These are phyloP conservation scores for Apis florea DNA, from an alignment of 1,140 invertebrate species.

Conservation along the genomic window DNA sequence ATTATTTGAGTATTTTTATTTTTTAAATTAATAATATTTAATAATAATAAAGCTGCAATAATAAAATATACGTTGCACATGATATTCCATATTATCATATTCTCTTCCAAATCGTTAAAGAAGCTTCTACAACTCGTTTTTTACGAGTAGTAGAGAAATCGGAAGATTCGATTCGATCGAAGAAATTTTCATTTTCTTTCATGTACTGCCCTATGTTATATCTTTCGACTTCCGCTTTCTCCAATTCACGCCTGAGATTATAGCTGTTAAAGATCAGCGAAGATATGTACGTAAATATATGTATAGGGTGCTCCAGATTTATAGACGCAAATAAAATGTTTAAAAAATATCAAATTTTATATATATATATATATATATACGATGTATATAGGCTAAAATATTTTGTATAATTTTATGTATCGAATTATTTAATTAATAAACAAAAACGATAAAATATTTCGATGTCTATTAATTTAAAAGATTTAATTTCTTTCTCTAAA, in stretches of 20 bases:
- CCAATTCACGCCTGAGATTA: neutral
- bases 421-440: neutral
- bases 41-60: no score
- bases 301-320: neutral
- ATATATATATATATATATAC: no score
- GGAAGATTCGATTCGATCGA: conserved; percentile 8
- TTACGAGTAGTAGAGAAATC: neutral
- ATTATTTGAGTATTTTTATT: neutral
- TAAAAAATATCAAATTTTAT: no score
- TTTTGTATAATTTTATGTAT: neutral
- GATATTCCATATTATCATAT: conserved; percentile 26
- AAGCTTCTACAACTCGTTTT: neutral
- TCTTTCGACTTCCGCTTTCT: neutral
- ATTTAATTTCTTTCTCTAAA: no score
- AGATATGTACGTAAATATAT: conserved; percentile 2
- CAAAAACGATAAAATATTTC: neutral
- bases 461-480: no score
- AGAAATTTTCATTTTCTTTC: neutral
- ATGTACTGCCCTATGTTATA: neutral
- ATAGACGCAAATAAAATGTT: neutral
- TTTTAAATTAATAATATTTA: neutral
- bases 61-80: neutral
- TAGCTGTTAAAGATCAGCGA: neutral
- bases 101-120: neutral
- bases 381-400: neutral